Evolutionary conservation across 37 sponge, comb jelly and placozoan species (phyloP), one percentile per base, ranked within the genome.

Genomic region (Beroe forskalii): DNA sequence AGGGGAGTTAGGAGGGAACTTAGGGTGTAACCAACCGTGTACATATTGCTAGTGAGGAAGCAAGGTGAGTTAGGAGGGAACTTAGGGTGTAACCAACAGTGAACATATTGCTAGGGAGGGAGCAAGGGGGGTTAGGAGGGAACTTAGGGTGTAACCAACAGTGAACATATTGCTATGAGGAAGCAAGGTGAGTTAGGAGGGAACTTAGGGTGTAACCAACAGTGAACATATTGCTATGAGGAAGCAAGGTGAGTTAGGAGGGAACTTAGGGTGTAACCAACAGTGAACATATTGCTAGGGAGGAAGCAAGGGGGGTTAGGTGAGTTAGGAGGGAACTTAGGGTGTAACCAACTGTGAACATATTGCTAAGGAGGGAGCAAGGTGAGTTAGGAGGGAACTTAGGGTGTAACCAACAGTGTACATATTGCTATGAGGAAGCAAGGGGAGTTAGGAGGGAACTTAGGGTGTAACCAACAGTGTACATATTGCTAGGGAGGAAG

Each of bases 261-360:
- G 31, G 86, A 41, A 17, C 38, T 80, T 23, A 80, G 12, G 24
- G 86, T 44, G 86, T 80, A 80, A 22, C 86, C 86, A 33, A 80
- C 12, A 0, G 86, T 80, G 42, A 80, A 80, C 86, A 80, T 80
- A 6, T 64, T 27, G 6, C 55, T 48, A 48, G 55, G 55, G n/a
- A n/a, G n/a, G n/a, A n/a, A n/a, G n/a, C n/a, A n/a, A n/a, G n/a
- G n/a, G n/a, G n/a, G n/a, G n/a, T n/a, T n/a, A n/a, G n/a, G n/a
- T n/a, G n/a, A n/a, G n/a, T n/a, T n/a, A 80, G 35, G n/a, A 80
- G 20, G 31, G 86, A 41, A 17, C 38, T 80, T 23, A 80, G 12
- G 24, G 86, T 44, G 86, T 80, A 80, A 22, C 86, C 86, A 33
- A 80, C 12, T 3, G 86, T 80, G 42, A 80, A 80, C 86, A 80